A percentile compares a stretch with the other conserved stretches of the same genome.
Evolutionary conservation across 1,140 invertebrate species (phyloP).

Genomic region (Bombus affinis): DNA sequence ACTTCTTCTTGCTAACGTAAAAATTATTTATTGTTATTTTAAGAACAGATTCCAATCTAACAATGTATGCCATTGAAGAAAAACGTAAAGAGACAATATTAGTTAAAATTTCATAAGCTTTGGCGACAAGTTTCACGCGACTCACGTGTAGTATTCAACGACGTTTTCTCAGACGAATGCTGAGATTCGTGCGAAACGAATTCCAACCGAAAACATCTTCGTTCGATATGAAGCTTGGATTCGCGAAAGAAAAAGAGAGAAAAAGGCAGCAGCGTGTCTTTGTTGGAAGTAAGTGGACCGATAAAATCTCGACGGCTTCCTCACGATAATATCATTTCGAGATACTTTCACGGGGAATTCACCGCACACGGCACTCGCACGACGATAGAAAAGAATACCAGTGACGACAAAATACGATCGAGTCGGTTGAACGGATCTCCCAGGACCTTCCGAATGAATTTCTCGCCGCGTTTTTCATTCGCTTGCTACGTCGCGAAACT

Average conservation of each 20-base stretch:
- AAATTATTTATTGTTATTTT: no score
- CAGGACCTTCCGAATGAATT: neutral
- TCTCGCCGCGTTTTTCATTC: slow-evolving; percentile 11
- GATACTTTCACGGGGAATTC: slow-evolving; percentile 56
- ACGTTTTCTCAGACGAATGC: no score
- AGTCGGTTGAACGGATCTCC: slow-evolving; percentile 1
- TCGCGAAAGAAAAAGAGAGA: neutral
- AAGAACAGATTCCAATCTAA: no score
- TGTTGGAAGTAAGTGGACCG: slow-evolving; percentile 37
- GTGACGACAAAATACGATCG: slow-evolving; percentile 25
- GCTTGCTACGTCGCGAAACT: neutral
- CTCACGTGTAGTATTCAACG: neutral
- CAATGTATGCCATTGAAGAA: no score
- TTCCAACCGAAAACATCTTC: slow-evolving; percentile 8
- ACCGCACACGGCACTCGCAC: neutral
- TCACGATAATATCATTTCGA: slow-evolving; percentile 59
- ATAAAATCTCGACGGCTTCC: slow-evolving; percentile 54
- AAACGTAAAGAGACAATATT: no score
- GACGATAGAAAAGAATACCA: slow-evolving; percentile 5
- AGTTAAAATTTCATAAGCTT: no score
- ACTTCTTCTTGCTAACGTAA: no score
- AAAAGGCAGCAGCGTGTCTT: neutral
- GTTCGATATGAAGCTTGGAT: neutral
- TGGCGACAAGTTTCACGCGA: no score
- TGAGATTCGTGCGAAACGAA: slow-evolving; percentile 18